These are phyloP conservation scores for Drosophila subpulchrella DNA, from an alignment of 1,140 invertebrate species.

Conservation along the genomic window DNA sequence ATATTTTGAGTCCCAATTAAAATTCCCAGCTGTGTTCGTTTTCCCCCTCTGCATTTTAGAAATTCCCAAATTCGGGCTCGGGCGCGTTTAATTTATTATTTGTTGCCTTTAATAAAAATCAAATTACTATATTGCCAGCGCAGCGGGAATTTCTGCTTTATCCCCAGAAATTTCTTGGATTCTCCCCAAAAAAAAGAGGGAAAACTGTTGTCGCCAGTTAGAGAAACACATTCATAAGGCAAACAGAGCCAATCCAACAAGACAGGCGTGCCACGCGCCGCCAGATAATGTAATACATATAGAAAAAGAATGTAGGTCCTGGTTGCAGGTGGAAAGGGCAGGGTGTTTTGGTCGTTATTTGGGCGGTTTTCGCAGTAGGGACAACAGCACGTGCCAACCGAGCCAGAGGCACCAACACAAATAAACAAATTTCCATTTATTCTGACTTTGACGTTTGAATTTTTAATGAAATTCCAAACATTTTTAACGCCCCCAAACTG, in stretches of 20 bases:
- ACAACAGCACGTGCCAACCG: conserved; percentile 64
- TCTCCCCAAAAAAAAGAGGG: not conserved
- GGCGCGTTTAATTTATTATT: conserved; percentile 39
- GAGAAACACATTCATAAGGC: conserved; percentile 71
- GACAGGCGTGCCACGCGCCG: conserved; percentile 33
- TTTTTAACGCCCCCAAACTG: conserved; percentile 71
- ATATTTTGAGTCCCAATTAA: not conserved
- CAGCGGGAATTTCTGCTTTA: conserved; percentile 32
- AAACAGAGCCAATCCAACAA: conserved; percentile 46
- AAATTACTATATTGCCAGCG: conserved; percentile 40
- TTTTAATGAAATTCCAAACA: conserved; percentile 83
- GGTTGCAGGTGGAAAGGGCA: conserved; percentile 32
- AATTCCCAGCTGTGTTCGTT: not conserved
- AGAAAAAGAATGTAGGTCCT: conserved; percentile 19
- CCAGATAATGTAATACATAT: conserved; percentile 53
- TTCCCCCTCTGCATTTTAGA: conserved; percentile 13
- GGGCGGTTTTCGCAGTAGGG: conserved; percentile 3
- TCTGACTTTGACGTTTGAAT: conserved; percentile 81
- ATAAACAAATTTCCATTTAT: conserved; percentile 76
- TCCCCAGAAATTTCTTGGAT: conserved; percentile 14
- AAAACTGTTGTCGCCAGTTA: conserved; percentile 35
- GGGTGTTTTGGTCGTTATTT: not conserved
- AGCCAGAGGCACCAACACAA: conserved; percentile 20
- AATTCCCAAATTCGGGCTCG: conserved; percentile 15
- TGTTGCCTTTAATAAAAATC: conserved; percentile 53